phyloP scores from a whole-genome alignment of 2,888 invertebrate species.

The Brachyptera risi region DNA sequence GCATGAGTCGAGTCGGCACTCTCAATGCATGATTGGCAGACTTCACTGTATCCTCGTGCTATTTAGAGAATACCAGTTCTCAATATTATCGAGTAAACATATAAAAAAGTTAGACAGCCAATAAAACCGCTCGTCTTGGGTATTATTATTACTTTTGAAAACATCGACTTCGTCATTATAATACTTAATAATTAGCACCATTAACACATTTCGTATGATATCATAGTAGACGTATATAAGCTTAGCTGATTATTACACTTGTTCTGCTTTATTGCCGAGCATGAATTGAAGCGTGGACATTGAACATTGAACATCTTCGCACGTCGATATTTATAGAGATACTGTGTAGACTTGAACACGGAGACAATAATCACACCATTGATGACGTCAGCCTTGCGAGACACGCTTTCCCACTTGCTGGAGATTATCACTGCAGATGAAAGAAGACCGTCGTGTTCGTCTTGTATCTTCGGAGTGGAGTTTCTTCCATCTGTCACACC shows the following conservation, averaged over 20 bases:
- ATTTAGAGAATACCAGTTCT: background rate
- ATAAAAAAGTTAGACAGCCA: constrained; percentile 8
- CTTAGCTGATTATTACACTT: background rate
- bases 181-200: constrained; percentile 21
- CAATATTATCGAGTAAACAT: constrained; percentile 1
- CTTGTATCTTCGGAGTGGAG: background rate
- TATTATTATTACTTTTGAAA: constrained; percentile 7
- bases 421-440: background rate
- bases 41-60: background rate
- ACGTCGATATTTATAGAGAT: no score
- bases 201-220: constrained; percentile 8
- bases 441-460: background rate
- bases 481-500: background rate
- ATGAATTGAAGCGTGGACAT: background rate
- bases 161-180: constrained; percentile 6
- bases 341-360: no score
- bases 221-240: background rate
- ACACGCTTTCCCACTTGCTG: background rate
- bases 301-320: background rate
- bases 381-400: background rate
- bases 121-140: constrained; percentile 10
- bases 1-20: background rate
- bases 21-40: background rate
- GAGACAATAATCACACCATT: background rate
- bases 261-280: background rate